These are phyloP conservation scores for Notocelia uddmanniana DNA, from an alignment of 2,888 invertebrate genomes.

Conservation along the genomic window DNA sequence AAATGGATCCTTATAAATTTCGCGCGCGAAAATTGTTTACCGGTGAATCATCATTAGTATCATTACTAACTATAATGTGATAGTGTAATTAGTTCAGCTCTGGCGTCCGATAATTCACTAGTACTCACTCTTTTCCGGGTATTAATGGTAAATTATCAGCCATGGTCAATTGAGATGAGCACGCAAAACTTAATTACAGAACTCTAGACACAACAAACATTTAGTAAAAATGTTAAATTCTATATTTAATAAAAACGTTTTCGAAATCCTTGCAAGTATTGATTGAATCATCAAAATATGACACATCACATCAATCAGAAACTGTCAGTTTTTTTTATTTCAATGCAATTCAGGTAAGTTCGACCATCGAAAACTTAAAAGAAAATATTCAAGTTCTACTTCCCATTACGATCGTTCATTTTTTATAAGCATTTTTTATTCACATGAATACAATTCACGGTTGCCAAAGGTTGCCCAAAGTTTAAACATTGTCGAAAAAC, in stretches of 20 bases:
- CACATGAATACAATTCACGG: not conserved
- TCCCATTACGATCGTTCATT: too few species aligned
- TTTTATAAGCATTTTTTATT: not conserved
- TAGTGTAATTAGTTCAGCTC: too few species aligned
- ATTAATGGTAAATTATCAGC: conserved; percentile 38
- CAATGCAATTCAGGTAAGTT: not conserved
- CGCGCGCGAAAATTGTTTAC: too few species aligned
- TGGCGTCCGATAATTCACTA: not conserved
- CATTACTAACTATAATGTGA: too few species aligned
- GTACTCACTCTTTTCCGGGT: conserved; percentile 31
- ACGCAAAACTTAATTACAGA: not conserved
- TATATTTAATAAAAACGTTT: not conserved
- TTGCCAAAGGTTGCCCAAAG: too few species aligned
- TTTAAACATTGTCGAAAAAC: not conserved
- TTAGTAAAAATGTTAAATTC: not conserved
- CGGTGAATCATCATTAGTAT: too few species aligned
- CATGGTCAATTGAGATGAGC: conserved; percentile 22
- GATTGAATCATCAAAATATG: not conserved
- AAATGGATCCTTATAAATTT: too few species aligned
- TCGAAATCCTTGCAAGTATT: not conserved
- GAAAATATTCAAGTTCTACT: too few species aligned
- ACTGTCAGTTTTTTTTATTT: not conserved
- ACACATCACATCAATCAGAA: not conserved
- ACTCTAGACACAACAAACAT: not conserved
- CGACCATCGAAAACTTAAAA: not conserved